Evolutionary conservation across 1,140 invertebrate genomes (phyloP).

Genomic region (Elysia chlorotica): DNA sequence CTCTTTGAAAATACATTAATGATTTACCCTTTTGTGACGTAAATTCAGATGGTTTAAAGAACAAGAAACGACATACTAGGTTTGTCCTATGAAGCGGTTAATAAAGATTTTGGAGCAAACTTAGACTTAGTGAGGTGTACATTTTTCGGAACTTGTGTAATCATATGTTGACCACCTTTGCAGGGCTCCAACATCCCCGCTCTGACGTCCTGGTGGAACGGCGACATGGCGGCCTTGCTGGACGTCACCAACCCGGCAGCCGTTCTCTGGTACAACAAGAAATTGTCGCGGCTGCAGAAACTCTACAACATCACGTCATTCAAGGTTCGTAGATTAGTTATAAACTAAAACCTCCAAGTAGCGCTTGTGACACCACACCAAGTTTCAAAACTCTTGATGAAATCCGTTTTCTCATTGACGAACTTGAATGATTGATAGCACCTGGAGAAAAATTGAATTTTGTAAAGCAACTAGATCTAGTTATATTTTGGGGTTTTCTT

Average conservation of each 20-base stretch:
- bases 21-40: no score
- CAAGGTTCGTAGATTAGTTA: no score
- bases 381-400: no score
- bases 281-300: constrained; percentile 69
- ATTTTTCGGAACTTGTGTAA: background rate
- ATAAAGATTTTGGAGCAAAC: background rate
- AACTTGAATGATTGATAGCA: no score
- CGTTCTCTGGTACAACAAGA: constrained; percentile 74
- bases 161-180: background rate
- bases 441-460: no score
- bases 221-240: constrained; percentile 63
- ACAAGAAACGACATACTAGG: background rate
- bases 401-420: no score
- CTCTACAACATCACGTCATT: constrained; percentile 75
- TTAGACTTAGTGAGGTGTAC: background rate
- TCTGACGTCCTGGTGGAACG: constrained; percentile 85
- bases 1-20: no score
- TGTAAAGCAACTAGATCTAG: no score
- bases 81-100: background rate
- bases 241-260: constrained; percentile 54
- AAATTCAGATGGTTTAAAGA: no score
- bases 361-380: no score
- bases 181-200: constrained; percentile 52
- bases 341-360: no score
- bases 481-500: no score